A percentile compares a stretch with the other conserved stretches of the same genome.
phyloP scores from a whole-genome alignment of 2,888 invertebrate species.

The Eilema sororculum region DNA sequence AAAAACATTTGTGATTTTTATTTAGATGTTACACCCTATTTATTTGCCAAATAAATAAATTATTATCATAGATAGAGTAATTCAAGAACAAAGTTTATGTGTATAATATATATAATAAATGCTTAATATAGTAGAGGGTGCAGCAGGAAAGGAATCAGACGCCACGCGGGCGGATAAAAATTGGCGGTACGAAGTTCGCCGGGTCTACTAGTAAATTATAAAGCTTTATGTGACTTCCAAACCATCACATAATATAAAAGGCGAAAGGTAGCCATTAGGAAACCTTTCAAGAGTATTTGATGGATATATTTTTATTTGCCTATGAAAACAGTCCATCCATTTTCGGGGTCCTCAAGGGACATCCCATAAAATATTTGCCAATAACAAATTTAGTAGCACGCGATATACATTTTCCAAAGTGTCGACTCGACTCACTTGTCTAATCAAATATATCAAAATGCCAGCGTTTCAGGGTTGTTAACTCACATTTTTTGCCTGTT shows the following conservation, averaged over 20 bases:
- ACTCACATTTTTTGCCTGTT: slow-evolving; percentile 29
- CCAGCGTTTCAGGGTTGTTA: slow-evolving; percentile 20
- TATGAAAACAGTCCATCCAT: slow-evolving; percentile 22
- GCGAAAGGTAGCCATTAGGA: neutral
- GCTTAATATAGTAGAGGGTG: no score
- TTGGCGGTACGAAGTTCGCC: no score
- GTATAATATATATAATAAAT: no score
- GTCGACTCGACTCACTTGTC: slow-evolving; percentile 22
- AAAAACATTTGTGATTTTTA: no score
- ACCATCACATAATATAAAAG: neutral
- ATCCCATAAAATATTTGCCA: slow-evolving; percentile 40
- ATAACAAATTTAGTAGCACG: slow-evolving; percentile 32
- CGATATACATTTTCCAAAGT: slow-evolving; percentile 24
- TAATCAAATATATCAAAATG: slow-evolving; percentile 48
- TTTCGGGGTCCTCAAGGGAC: slow-evolving; percentile 16
- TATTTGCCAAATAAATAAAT: no score
- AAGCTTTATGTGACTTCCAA: neutral
- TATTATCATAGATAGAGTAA: no score
- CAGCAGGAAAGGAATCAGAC: no score
- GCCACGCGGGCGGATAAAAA: no score
- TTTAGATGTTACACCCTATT: no score
- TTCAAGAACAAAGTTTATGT: no score
- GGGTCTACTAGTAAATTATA: no score
- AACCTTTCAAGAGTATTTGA: slow-evolving; percentile 9
- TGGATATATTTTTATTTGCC: slow-evolving; percentile 8